Evolutionary conservation across 1,140 invertebrate species (phyloP).

Genomic region (Spodoptera litura): DNA sequence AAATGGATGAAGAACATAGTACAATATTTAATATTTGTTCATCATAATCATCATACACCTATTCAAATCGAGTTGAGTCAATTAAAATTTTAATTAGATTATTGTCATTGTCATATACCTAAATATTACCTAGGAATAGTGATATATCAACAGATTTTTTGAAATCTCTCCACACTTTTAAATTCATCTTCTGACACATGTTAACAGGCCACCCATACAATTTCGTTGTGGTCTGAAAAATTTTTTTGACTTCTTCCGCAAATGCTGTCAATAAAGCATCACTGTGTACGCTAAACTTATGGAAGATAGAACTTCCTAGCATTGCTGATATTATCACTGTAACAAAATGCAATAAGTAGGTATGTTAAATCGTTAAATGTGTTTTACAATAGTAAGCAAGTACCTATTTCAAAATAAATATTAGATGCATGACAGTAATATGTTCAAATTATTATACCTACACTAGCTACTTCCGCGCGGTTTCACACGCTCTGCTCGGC

Average conservation of each 20-base stretch:
- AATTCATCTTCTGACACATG: constrained; percentile 87
- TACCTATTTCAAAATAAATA: no score
- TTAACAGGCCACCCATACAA: constrained; percentile 90
- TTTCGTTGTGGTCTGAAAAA: constrained; percentile 91
- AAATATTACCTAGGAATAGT: constrained; percentile 80
- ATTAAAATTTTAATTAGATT: no score
- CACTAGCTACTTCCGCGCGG: not conserved
- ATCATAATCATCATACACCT: no score
- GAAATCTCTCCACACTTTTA: constrained; percentile 92
- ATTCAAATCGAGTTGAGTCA: no score
- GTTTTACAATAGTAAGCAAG: no score
- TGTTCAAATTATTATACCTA: no score
- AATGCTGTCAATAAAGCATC: constrained; percentile 85
- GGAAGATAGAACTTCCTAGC: constrained; percentile 87
- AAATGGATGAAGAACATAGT: constrained; percentile 41
- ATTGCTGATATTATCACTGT: constrained; percentile 90
- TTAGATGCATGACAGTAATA: no score
- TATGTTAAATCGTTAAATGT: no score
- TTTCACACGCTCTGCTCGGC: no score
- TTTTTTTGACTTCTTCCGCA: constrained; percentile 89
- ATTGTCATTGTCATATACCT: not conserved
- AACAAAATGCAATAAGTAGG: constrained; percentile 25
- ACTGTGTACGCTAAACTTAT: constrained; percentile 65
- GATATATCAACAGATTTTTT: constrained; percentile 88
- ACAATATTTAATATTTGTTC: not conserved